phyloP scores from a whole-genome alignment of 2,888 invertebrate species.

The Eupithecia vulgata region DNA sequence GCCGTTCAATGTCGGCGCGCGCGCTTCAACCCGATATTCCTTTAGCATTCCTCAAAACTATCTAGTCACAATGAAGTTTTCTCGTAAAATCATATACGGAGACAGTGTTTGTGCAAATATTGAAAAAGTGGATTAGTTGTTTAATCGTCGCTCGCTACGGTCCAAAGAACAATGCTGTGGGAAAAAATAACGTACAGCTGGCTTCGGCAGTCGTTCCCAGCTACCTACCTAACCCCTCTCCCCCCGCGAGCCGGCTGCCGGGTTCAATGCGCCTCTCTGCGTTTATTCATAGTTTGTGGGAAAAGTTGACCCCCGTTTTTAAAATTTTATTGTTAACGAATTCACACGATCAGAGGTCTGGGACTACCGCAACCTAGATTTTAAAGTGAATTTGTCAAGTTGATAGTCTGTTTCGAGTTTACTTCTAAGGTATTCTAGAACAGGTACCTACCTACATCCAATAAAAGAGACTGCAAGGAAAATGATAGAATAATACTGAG shows the following conservation, averaged over 20 bases:
- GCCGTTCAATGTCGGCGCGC: conserved; percentile 77
- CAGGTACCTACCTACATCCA: background rate
- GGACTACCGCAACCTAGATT: conserved; percentile 71
- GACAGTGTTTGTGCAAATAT: conserved; percentile 60
- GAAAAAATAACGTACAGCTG: conserved; percentile 85
- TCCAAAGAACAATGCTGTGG: conserved; percentile 84
- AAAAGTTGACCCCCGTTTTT: conserved; percentile 83
- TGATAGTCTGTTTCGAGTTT: background rate
- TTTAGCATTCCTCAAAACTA: conserved; percentile 65
- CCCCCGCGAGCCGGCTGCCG: conserved; percentile 80
- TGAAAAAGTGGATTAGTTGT: conserved; percentile 62
- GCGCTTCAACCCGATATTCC: conserved; percentile 65
- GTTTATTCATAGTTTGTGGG: conserved; percentile 84
- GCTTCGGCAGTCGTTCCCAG: conserved; percentile 83
- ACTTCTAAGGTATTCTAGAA: background rate
- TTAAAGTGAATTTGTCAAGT: conserved; percentile 29
- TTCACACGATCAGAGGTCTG: conserved; percentile 76
- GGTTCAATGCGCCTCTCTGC: conserved; percentile 83
- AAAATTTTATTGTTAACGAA: conserved; percentile 82
- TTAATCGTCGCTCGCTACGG: conserved; percentile 74
- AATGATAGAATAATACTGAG: conserved; percentile 44
- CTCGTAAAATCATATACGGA: conserved; percentile 48
- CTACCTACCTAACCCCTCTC: conserved; percentile 80
- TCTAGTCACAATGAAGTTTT: conserved; percentile 73
- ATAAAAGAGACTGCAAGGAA: background rate